Evolutionary conservation across 1,140 invertebrate genomes (phyloP).

Genomic region (Trinorchestia longiramus): DNA sequence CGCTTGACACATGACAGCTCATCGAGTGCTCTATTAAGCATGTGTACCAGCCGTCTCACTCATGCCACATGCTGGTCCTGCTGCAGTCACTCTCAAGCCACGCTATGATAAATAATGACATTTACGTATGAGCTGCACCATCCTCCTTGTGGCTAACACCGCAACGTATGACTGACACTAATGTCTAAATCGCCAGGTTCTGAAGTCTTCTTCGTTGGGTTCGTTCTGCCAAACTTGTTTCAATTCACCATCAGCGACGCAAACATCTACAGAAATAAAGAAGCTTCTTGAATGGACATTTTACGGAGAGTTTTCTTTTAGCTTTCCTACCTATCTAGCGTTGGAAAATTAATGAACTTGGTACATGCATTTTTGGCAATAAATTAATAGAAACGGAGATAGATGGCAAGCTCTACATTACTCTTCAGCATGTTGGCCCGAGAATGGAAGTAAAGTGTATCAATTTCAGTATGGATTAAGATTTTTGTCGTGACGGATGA

Average conservation of each 20-base stretch:
- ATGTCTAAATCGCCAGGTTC: too few species aligned
- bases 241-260: not conserved
- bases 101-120: not conserved
- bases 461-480: not conserved
- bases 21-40: constrained; percentile 10
- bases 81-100: too few species aligned
- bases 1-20: constrained; percentile 21
- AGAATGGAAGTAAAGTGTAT: not conserved
- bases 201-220: too few species aligned
- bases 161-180: too few species aligned
- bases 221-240: too few species aligned
- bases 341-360: not conserved
- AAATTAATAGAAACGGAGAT: not conserved
- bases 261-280: not conserved
- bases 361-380: not conserved
- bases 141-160: not conserved
- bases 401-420: not conserved
- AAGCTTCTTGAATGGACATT: not conserved
- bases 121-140: not conserved
- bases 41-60: not conserved
- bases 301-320: not conserved
- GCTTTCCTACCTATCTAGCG: not conserved
- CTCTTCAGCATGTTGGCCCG: not conserved
- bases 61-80: not conserved
- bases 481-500: constrained; percentile 29